phyloP scores from a whole-genome alignment of 2,888 invertebrate genomes.

The Acrobasis repandana region DNA sequence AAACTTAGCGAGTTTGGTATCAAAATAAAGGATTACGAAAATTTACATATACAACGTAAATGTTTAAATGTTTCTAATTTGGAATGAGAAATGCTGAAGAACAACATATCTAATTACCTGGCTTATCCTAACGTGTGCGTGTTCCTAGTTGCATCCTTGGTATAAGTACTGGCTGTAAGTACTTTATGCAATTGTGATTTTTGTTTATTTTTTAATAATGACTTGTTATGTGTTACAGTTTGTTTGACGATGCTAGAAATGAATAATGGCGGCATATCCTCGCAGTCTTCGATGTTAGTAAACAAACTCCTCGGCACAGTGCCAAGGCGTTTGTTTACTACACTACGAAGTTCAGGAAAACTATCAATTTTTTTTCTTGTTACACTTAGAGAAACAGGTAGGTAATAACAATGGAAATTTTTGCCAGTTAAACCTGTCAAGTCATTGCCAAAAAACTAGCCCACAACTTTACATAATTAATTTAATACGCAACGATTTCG shows the following conservation, averaged over 20 bases:
- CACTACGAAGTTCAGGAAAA: background rate
- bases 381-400: background rate
- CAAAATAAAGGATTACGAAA: too few relatives aligned
- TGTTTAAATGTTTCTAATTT: too few relatives aligned
- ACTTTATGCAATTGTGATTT: too few relatives aligned
- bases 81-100: too few relatives aligned
- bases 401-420: too few relatives aligned
- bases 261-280: conserved; percentile 33
- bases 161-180: too few relatives aligned
- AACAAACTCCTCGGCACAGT: conserved; percentile 45
- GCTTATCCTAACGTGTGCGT: too few relatives aligned
- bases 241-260: conserved; percentile 25
- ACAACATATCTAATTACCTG: too few relatives aligned
- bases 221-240: conserved; percentile 30
- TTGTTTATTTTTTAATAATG: too few relatives aligned
- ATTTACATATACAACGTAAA: too few relatives aligned
- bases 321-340: conserved; percentile 33
- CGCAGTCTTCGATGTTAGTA: conserved; percentile 51
- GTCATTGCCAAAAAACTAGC: background rate
- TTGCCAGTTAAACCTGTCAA: background rate
- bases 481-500: background rate
- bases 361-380: background rate
- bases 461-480: background rate
- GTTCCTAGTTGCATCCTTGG: too few relatives aligned
- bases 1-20: too few relatives aligned